Base-by-base conservation (phyloP, 2,888 invertebrate species). In the Spisula subtruncata region DNA sequence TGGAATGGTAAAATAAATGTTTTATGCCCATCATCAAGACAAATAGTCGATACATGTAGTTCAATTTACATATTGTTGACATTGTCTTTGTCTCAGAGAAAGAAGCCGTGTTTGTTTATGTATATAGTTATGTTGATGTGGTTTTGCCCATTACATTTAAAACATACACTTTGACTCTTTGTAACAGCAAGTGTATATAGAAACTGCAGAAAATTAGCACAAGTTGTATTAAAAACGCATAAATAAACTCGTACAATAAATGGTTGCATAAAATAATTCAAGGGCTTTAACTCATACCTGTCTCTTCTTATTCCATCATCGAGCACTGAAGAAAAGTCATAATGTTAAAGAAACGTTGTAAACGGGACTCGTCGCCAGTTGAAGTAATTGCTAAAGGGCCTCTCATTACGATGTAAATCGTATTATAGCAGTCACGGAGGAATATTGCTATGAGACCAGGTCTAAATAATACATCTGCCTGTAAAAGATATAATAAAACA, bases 401-500 rank as follows among this genome's bases (percentile, higher is more conserved):
- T 75, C 75, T 75, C 75, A 75, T 32, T 75, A 35, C 75, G 75
- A 75, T 75, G 35, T 75, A 18, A 75, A 75, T 66, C 60, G 75
- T 32, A 75, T 35, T 75, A 75, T 75, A 75, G 75, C 32, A 75
- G 75, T 75, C 32, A 75, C 75, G 75, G 75, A 75, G 75, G 75
- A 18, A 35, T 75, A 32, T 75, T 75, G 75, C 81, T 81, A 81
- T 81, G 51, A 81, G 51, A 48, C 81, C 81, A 25, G n/a, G 51
- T 29, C 46, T 54, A 32, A 81, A 81, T 51, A 81, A 81, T 81
- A 83, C 82, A 56, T 83, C 82, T 83, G 12, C 82, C 82, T 83
- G 82, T 83, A 83, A 83, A 83, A 83, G 82, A 83, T 54, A 83
- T 83, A n/a, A n/a, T n/a, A 83, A 83, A 56, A 83, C 35, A 56